Evolutionary conservation across 2,113 vertebrate species (phyloP).

Genomic region (Aix galericulata): DNA sequence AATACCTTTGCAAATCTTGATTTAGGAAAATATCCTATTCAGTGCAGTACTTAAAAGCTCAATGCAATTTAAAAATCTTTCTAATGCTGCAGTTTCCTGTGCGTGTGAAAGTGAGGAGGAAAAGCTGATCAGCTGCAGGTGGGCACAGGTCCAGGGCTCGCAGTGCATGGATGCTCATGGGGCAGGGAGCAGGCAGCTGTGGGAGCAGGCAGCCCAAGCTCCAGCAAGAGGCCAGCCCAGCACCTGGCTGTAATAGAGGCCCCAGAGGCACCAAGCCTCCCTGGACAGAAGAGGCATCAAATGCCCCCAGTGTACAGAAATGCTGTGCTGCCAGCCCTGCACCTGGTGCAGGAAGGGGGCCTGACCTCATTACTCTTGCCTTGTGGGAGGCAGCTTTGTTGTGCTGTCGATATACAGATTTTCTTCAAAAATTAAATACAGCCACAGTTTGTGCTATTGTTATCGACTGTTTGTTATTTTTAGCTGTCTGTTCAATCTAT

Average conservation of each 20-base stretch:
- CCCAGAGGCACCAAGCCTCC: background rate
- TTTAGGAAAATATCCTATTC: constrained; percentile 29
- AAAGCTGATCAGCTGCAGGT: constrained; percentile 42
- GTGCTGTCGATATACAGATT: constrained; percentile 45
- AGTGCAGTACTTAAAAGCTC: constrained; percentile 32
- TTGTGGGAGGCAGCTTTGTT: constrained; percentile 38
- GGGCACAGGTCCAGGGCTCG: background rate
- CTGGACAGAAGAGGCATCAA: background rate
- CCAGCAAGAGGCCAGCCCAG: no score
- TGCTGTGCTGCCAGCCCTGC: rapidly evolving
- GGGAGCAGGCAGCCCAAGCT: background rate
- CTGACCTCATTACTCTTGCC: constrained; percentile 4
- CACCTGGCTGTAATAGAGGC: background rate
- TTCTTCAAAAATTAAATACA: background rate
- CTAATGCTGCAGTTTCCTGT: constrained; percentile 20
- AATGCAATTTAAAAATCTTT: constrained; percentile 32
- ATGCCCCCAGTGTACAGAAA: background rate
- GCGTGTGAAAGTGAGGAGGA: constrained; percentile 47
- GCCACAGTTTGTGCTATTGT: background rate
- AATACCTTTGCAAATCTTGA: constrained; percentile 59
- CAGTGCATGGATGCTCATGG: background rate
- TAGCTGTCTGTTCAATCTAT: constrained; percentile 56
- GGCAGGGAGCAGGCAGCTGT: no score
- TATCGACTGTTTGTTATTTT: constrained; percentile 70
- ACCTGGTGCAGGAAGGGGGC: background rate